Evolutionary conservation across 2,113 vertebrate species (phyloP), one percentile per base, ranked within the genome.

Genomic region (Xyrauchen texanus): DNA sequence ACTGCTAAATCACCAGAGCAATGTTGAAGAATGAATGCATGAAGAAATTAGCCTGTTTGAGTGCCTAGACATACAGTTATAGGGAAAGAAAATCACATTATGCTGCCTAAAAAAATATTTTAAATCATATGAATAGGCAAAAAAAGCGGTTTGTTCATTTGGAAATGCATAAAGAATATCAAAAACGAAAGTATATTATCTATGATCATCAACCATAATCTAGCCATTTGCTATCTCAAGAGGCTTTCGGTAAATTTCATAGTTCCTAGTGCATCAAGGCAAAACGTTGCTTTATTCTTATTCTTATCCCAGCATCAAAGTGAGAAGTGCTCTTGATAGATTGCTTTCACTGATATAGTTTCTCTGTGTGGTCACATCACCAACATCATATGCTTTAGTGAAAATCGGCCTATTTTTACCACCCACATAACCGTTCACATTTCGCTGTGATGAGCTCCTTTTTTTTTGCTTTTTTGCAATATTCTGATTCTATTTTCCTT

Each of bases 371-470:
- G 61, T 65, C 7, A 76, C 21, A 15, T 34, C 21, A 34, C 21
- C 21, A 34, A 12, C 34, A 58, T n/a, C 68, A 57, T 13, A 11
- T 0, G n/a, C 66, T 70, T 8, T 11, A 34, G 1, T 70, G 13
- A 12, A 65, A 62, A 61, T 57, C 67, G 84, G 5, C 81, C 78
- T 81, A 78, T 60, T 75, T 85, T 63, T 46, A 45, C 53, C n/a
- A 16, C 83, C 83, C 78, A 82, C 83, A 71, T 71, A 21, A 53
- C 76, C 2, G n/a, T 34, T 34, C 21, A 34, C 21, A 34, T 34
- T 34, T 34, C 1, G 21, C 12, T 49, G 45, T 68, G 46, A 21
- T 10, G 5, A 52, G 61, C 52, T 63, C 47, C 10, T 66, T 13
- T 49, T 75, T 63, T 63, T 46, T 46, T 51, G n/a, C n/a, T n/a